phyloP scores from a whole-genome alignment of 2,113 vertebrate species.

The Potamarius usumacintae region DNA sequence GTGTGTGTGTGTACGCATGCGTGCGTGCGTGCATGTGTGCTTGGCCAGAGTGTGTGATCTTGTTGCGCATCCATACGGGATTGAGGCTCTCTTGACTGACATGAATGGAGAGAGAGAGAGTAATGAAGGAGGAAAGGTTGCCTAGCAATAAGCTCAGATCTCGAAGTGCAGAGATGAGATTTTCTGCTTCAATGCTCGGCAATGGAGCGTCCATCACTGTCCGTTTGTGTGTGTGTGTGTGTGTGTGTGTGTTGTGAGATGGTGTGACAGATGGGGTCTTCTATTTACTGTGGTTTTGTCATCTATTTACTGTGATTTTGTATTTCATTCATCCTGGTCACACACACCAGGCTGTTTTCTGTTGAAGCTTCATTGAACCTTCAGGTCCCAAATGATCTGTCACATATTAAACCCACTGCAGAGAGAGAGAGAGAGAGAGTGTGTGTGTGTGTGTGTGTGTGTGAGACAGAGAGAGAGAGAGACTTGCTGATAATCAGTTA shows the following conservation, averaged over 20 bases:
- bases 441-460: neutral
- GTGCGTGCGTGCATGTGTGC: neutral
- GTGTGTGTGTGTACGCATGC: neutral
- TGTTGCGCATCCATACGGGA: slow-evolving; percentile 33
- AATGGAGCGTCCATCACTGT: slow-evolving; percentile 28
- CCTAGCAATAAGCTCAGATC: slow-evolving; percentile 49
- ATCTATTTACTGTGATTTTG: neutral
- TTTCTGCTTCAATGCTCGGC: slow-evolving; percentile 39
- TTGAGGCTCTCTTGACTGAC: slow-evolving; percentile 20
- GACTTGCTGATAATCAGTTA: neutral
- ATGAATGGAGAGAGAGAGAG: slow-evolving; percentile 28
- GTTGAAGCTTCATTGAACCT: slow-evolving; percentile 9
- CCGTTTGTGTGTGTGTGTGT: slow-evolving; percentile 33
- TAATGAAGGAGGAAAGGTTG: slow-evolving; percentile 39
- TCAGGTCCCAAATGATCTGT: slow-evolving; percentile 2
- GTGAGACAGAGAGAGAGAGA: neutral
- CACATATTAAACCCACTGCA: slow-evolving; percentile 16
- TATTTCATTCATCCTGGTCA: neutral
- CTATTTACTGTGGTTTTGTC: neutral
- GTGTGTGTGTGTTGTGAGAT: neutral
- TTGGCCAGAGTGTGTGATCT: slow-evolving; percentile 27
- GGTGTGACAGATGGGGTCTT: slow-evolving; percentile 18
- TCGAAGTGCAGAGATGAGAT: slow-evolving; percentile 40
- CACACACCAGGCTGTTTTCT: neutral
- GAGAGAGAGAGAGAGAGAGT: neutral